Percentiles rank a stretch among this genome's conserved stretches.
phyloP scores from a whole-genome alignment of 2,797 vertebrate species.

The Syndactyla subalaris region DNA sequence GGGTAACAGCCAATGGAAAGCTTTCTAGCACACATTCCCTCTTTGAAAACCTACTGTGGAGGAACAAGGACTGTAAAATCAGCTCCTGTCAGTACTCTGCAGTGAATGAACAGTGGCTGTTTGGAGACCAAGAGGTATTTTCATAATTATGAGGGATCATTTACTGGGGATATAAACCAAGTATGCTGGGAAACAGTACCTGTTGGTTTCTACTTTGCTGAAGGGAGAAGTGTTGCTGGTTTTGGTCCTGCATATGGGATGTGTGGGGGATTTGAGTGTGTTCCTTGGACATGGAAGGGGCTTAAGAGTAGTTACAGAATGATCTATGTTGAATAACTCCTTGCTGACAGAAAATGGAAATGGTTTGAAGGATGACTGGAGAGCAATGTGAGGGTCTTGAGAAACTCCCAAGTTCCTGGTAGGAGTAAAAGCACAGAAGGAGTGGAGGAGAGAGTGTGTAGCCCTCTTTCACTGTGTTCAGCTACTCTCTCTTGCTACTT shows the following conservation, averaged over 20 bases:
- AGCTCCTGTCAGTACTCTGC: not conserved
- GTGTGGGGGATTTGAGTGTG: rapidly evolving
- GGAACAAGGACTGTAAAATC: not conserved
- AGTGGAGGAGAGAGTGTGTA: not conserved
- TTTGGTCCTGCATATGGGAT: not conserved
- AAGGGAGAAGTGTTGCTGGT: not conserved
- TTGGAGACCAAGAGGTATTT: not conserved
- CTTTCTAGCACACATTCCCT: not conserved
- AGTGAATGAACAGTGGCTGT: not conserved
- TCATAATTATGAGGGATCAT: not conserved
- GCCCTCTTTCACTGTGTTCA: not conserved
- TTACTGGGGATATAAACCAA: not conserved
- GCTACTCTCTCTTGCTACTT: not conserved
- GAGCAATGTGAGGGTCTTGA: not conserved
- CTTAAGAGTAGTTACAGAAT: not conserved
- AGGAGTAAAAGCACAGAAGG: not conserved
- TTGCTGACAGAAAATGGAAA: not conserved
- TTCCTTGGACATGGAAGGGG: not conserved
- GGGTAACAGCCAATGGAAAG: not conserved
- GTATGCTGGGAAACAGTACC: not conserved
- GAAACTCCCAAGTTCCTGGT: not conserved
- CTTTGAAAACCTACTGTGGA: not conserved
- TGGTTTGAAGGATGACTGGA: not conserved
- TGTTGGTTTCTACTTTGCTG: not conserved
- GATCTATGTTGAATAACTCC: not conserved